Percentiles rank a stretch among this genome's conserved stretches.
These are phyloP conservation scores for Scaeva pyrastri DNA, from an alignment of 2,888 invertebrate species.

Conservation along the genomic window DNA sequence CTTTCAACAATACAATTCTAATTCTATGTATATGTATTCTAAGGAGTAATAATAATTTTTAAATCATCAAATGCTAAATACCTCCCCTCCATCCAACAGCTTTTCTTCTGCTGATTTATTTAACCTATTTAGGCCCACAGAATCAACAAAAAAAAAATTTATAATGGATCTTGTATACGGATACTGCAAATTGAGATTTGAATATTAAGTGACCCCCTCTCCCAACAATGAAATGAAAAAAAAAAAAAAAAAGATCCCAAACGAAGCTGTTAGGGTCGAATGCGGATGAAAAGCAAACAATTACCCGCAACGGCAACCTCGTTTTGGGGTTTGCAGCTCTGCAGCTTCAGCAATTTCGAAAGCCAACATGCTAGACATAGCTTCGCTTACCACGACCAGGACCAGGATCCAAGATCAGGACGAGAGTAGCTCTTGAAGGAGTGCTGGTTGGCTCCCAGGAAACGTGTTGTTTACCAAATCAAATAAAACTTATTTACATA, in stretches of 20 bases:
- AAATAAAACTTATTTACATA: conserved; percentile 20
- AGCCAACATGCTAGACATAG: not conserved
- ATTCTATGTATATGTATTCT: not conserved
- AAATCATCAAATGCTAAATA: not conserved
- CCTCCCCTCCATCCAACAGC: not conserved
- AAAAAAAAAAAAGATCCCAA: not conserved
- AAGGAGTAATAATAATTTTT: not conserved
- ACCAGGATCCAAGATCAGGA: too few relatives aligned
- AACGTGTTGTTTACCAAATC: conserved; percentile 9
- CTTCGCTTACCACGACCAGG: too few relatives aligned
- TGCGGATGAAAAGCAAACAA: conserved; percentile 13
- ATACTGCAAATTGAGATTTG: conserved; percentile 14
- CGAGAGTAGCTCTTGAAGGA: not conserved
- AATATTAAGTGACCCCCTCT: not conserved
- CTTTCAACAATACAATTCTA: not conserved
- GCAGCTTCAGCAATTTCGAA: conserved; percentile 6
- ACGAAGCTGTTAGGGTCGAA: conserved; percentile 1
- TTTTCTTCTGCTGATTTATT: not conserved
- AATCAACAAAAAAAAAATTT: not conserved
- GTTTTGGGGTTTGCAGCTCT: not conserved
- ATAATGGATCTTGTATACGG: not conserved
- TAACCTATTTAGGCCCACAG: not conserved
- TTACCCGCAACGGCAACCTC: not conserved
- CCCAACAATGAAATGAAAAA: not conserved
- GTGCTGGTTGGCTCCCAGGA: not conserved